Conservation (phyloP, 1,140 invertebrate genomes). For the Latrodectus geometricus region DNA sequence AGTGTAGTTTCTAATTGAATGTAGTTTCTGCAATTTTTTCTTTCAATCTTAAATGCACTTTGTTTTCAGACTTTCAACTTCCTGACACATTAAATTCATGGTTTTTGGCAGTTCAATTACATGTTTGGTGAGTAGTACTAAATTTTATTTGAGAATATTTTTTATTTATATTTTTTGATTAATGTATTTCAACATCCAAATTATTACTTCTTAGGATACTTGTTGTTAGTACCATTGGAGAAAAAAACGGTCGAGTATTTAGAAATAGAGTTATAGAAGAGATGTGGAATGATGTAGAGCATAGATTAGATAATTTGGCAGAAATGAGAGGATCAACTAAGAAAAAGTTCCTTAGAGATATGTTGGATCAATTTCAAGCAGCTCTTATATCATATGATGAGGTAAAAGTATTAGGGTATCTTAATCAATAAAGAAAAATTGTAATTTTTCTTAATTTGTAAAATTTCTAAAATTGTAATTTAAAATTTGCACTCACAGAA, state of each 20-base stretch:
- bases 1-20: too few relatives aligned
- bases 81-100: neutral
- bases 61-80: neutral
- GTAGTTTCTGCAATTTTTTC: neutral
- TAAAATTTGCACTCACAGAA: too few relatives aligned
- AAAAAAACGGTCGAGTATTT: neutral
- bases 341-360: neutral
- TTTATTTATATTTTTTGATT: neutral
- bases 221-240: neutral
- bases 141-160: neutral
- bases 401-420: neutral
- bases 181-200: neutral
- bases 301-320: neutral
- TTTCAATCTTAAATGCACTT: neutral
- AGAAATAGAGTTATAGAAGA: neutral
- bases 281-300: neutral
- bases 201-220: neutral
- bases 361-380: neutral
- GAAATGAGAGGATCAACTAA: neutral
- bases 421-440: too few relatives aligned
- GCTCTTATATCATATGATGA: neutral
- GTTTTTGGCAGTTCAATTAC: neutral
- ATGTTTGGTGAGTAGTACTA: neutral
- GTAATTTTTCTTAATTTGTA: too few relatives aligned
- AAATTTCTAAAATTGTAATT: too few relatives aligned